phyloP scores from a whole-genome alignment of 1,140 invertebrate species.

The Whitmania pigra region DNA sequence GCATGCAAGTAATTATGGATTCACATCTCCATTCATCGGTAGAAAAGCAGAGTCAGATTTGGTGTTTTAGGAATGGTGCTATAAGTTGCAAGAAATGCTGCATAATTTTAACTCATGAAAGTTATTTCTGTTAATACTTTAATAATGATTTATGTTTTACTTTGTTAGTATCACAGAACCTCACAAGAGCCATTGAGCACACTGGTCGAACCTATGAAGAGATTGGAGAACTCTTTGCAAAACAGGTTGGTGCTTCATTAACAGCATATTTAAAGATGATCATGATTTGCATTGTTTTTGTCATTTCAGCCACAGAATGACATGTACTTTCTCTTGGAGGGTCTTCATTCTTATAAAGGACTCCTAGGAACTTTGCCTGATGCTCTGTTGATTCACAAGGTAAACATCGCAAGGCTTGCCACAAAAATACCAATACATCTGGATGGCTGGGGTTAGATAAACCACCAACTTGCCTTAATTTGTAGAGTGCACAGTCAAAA shows the following conservation, averaged over 20 bases:
- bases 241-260: slow-evolving; percentile 43
- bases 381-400: slow-evolving; percentile 72
- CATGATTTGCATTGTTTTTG: background rate
- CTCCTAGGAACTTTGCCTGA: slow-evolving; percentile 74
- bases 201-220: slow-evolving; percentile 79
- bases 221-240: slow-evolving; percentile 74
- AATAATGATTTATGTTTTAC: background rate
- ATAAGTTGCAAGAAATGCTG: background rate
- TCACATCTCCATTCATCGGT: no score
- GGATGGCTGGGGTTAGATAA: background rate
- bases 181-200: slow-evolving; percentile 69
- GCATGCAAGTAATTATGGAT: no score
- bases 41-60: no score
- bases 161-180: slow-evolving; percentile 43
- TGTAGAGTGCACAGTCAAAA: slow-evolving; percentile 19
- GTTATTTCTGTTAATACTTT: background rate
- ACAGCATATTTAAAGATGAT: slow-evolving; percentile 1
- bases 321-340: slow-evolving; percentile 76
- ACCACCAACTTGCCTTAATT: background rate
- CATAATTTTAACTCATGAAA: background rate
- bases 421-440: background rate
- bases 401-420: slow-evolving; percentile 28
- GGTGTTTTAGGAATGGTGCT: no score
- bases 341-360: slow-evolving; percentile 83
- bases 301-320: slow-evolving; percentile 65